Base-by-base conservation (phyloP, 2,113 vertebrate species). In the Hemibagrus wyckioides region DNA sequence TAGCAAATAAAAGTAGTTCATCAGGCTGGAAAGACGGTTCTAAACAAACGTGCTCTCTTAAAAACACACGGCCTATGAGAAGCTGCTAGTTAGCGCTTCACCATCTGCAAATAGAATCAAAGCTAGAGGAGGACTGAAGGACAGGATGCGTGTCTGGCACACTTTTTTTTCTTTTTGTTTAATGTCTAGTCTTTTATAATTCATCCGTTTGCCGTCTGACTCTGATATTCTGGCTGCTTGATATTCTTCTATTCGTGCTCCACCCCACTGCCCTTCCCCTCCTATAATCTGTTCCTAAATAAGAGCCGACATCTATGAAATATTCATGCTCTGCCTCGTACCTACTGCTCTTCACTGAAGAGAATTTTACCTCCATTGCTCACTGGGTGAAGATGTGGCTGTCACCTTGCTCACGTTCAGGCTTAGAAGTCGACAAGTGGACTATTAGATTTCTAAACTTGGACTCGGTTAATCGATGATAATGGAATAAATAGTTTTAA, bases 251-350 rank as follows among this genome's bases (percentile, higher is more conserved):
- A 11, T 44, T 39, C 59, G 73, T 76, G 86, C 80, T 89, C 82
- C 85, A 75, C 48, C 69, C 63, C n/a, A 82, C 84, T 56, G 28
- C 71, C 87, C 77, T 86, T 76, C 41, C 76, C 57, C 63, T 77
- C 48, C 73, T 86, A 30, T 86, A 89, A 90, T 90, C 81, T 89
- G 75, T 73, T 82, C 63, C 86, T 88, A 88, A 89, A 90, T 88
- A 85, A 84, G 86, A 84, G 73, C 90, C 89, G 90, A 87, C 88
- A 86, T 86, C 73, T 86, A 86, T 90, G 85, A 90, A 90, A 90
- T 88, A 90, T 89, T 88, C 90, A 90, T 90, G 86, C 85, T 77
- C 65, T 81, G 39, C 54, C 44, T 85, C 50, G 76, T 33, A 48
- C 61, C 75, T 41, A 48, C 30, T 56, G 80, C 56, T 84, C 50